Evolutionary conservation across 2,888 invertebrate genomes (phyloP).

Genomic region (Linnaemya vulpina): DNA sequence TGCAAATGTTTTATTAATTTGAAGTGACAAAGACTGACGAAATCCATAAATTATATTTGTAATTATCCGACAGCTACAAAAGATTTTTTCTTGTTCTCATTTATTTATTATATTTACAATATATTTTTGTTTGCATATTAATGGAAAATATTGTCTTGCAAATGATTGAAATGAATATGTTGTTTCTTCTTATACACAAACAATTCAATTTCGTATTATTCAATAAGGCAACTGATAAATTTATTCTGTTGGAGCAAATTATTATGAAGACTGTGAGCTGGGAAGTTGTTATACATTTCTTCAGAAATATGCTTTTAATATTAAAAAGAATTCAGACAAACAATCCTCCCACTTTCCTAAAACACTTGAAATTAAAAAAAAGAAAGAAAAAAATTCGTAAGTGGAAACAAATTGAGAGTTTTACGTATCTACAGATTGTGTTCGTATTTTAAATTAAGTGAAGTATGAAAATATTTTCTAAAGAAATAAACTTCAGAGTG

Average conservation of each 20-base stretch:
- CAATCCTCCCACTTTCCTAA: neutral
- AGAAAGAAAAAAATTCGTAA: neutral
- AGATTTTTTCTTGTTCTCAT: neutral
- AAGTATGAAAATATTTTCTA: no score
- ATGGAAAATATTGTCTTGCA: neutral
- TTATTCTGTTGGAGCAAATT: neutral
- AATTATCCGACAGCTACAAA: neutral
- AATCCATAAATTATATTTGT: neutral
- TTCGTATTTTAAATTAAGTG: no score
- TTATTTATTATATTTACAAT: neutral
- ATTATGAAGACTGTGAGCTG: neutral
- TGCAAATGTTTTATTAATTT: neutral
- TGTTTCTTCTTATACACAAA: neutral
- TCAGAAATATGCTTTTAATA: neutral
- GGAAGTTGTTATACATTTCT: neutral
- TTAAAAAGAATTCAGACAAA: neutral
- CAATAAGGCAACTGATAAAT: neutral
- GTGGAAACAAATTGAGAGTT: no score
- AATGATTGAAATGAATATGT: neutral
- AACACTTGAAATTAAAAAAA: neutral
- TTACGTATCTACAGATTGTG: no score
- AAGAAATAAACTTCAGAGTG: no score
- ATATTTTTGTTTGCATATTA: neutral
- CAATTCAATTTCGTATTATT: neutral
- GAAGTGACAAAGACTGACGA: neutral